Evolutionary conservation across 2,113 vertebrate genomes (phyloP), one percentile per base, ranked within the genome.

Genomic region (Zosterops lateralis): DNA sequence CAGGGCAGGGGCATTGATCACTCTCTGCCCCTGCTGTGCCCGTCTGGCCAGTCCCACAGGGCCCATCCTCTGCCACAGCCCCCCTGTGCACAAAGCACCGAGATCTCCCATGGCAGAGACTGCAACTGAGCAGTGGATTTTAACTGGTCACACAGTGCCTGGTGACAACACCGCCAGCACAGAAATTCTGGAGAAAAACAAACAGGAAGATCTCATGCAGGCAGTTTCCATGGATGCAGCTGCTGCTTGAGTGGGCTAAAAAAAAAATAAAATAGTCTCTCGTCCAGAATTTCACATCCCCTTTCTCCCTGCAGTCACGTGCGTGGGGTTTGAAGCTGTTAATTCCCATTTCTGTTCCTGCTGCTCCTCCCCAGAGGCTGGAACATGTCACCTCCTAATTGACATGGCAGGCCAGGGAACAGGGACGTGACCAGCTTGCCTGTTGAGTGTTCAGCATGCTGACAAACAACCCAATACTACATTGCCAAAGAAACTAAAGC

Each of bases 171-270:
- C 0, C 0, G 2, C 24, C 36, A 8, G 16, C 80, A 67, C 42
- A 5, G 12, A 72, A 72, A 76, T 45, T 45, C 74, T 6, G 5
- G 31, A 5, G 84, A 75, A 86, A 90, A 91, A 34, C 56, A 74
- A 72, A 62, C 53, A 44, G 51, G 6, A 5, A 16, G 29, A n/a
- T 64, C 44, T 84, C 60, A 9, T 1, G 1, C 47, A 32, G 60
- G 84, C 87, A n/a, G 81, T 94, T 94, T 92, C 93, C 93, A 87
- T 51, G 74, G 91, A 47, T 26, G 89, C 87, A 75, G 15, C 56
- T 34, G 68, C 47, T 74, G 60, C 38, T 70, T 61, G 18, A 92
- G 62, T 40, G 67, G 31, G 15, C 24, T n/a, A 14, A 56, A 79
- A 56, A n/a, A 79, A 72, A 61, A 64, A 16, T 6, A 3, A 47